Percentiles rank a stretch among this genome's conserved stretches.
These are phyloP conservation scores for Ophioninae sp. DNA, from an alignment of 2,888 invertebrate species.

Conservation along the genomic window DNA sequence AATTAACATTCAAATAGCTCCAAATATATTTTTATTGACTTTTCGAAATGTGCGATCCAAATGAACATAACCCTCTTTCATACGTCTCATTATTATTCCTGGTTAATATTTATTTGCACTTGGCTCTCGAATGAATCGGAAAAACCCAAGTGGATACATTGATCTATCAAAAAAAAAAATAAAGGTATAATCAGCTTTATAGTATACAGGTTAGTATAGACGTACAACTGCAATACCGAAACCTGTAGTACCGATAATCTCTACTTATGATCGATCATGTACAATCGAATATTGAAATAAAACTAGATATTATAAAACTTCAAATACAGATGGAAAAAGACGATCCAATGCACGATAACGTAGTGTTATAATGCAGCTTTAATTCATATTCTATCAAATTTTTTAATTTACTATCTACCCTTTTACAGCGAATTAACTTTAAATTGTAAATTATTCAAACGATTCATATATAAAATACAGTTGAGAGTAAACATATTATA, in stretches of 20 bases:
- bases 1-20: no score
- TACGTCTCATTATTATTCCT: background rate
- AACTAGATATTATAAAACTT: background rate
- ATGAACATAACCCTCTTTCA: background rate
- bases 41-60: background rate
- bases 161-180: background rate
- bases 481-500: no score
- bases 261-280: background rate
- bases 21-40: no score
- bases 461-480: no score
- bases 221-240: background rate
- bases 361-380: background rate
- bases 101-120: background rate
- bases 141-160: background rate
- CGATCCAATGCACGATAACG: background rate
- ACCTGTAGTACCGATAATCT: background rate
- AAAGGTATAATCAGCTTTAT: no score
- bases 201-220: no score
- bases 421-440: background rate
- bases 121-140: background rate
- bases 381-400: background rate
- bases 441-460: no score
- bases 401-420: background rate
- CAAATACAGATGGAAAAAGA: background rate
- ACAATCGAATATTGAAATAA: background rate